Evolutionary conservation across 2,888 invertebrate species (phyloP).

Genomic region (Gari tellinella): DNA sequence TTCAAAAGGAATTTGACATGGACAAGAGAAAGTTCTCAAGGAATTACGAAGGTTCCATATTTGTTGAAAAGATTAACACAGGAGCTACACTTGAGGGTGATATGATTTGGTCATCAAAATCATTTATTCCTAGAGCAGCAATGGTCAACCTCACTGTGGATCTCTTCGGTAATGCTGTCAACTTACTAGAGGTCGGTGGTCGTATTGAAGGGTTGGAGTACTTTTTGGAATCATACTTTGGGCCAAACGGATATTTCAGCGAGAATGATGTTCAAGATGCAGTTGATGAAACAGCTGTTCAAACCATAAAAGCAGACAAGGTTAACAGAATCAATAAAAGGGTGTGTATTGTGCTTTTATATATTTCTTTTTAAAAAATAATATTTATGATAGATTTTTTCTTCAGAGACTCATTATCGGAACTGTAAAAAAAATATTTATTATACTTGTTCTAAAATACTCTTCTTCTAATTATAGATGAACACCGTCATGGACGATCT

Average conservation of each 20-base stretch:
- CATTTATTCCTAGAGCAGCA: slow-evolving; percentile 82
- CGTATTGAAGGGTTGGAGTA: slow-evolving; percentile 95
- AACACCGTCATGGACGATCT: slow-evolving; percentile 68
- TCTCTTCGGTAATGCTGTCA: slow-evolving; percentile 92
- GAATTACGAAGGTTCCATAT: slow-evolving; percentile 91
- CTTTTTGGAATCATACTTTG: slow-evolving; percentile 92
- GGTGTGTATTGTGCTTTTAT: slow-evolving; percentile 51
- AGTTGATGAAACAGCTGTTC: slow-evolving; percentile 54
- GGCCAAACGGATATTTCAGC: slow-evolving; percentile 87
- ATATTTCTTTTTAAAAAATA: neutral
- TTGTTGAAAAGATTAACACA: slow-evolving; percentile 93
- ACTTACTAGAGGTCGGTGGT: slow-evolving; percentile 92
- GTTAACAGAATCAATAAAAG: slow-evolving; percentile 60
- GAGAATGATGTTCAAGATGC: slow-evolving; percentile 73
- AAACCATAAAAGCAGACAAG: slow-evolving; percentile 59
- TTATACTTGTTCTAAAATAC: no score
- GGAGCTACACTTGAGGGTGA: slow-evolving; percentile 81
- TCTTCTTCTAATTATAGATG: slow-evolving; percentile 30
- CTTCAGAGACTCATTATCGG: no score
- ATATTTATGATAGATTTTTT: neutral
- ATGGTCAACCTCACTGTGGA: slow-evolving; percentile 83
- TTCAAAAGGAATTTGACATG: slow-evolving; percentile 93
- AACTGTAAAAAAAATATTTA: no score
- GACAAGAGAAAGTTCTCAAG: slow-evolving; percentile 96
- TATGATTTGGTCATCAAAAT: slow-evolving; percentile 82